Conservation (phyloP, 2,797 vertebrate genomes). For the Bryconaethiops microstoma region DNA sequence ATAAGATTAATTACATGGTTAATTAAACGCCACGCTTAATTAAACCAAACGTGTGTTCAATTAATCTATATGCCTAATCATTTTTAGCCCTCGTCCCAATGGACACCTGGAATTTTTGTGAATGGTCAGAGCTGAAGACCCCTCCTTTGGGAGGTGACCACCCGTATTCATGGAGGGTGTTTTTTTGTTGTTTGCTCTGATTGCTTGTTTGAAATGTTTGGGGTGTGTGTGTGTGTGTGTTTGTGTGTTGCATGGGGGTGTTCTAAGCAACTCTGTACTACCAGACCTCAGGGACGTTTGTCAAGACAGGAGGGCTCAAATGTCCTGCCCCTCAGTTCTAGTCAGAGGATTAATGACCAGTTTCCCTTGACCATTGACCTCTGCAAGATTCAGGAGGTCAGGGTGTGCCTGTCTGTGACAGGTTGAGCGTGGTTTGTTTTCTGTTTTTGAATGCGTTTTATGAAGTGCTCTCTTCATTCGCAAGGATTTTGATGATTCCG, state of each 20-base stretch:
- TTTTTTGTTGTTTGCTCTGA: constrained; percentile 16
- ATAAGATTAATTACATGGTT: constrained; percentile 85
- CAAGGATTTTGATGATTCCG: neutral
- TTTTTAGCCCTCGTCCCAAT: constrained; percentile 71
- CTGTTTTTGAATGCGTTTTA: neutral
- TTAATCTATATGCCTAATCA: constrained; percentile 83
- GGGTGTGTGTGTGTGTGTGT: neutral
- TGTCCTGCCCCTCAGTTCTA: constrained; percentile 55
- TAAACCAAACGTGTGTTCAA: constrained; percentile 85
- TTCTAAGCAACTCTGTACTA: constrained; percentile 38
- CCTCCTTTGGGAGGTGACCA: constrained; percentile 30
- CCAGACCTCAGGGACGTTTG: constrained; percentile 29
- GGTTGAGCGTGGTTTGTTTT: constrained; percentile 8
- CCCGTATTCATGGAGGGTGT: constrained; percentile 22
- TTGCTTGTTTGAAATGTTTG: constrained; percentile 39
- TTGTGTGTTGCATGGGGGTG: neutral
- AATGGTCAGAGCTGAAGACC: constrained; percentile 45
- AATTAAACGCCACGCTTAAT: constrained; percentile 84
- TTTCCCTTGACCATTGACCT: constrained; percentile 62
- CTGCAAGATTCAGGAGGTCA: constrained; percentile 64
- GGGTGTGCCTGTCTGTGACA: constrained; percentile 37
- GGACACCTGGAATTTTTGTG: constrained; percentile 50
- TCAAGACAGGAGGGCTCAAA: constrained; percentile 34
- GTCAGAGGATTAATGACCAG: constrained; percentile 60
- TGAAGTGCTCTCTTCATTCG: neutral